Evolutionary conservation across 1,140 invertebrate genomes (phyloP), one percentile per base, ranked within the genome.

Genomic region (Drosophila ironensis): DNA sequence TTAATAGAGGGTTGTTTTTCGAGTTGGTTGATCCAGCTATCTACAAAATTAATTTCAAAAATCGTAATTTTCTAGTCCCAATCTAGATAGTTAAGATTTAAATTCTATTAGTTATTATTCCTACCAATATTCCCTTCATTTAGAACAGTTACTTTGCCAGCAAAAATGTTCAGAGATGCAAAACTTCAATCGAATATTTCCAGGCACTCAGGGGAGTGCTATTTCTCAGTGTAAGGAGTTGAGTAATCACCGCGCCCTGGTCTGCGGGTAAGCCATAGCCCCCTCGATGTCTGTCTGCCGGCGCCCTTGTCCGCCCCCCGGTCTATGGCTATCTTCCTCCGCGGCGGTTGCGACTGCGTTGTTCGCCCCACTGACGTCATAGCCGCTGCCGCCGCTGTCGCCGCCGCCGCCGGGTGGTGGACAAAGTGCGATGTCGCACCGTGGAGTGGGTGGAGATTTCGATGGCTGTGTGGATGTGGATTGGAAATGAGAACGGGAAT

Each of bases 311-410:
- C 33, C 2, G 5, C 33, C 14, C 33, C 30, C 30, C 30, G 4
- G 3, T 12, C 33, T 37, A 5, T 22, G 20, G 20, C 14, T 37
- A 33, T 33, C 28, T 33, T 11, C 4, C 14, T 30, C 24, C 22
- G 45, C 16, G 57, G 64, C 71, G 48, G 61, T 68, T 59, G 76
- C 77, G 60, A 59, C 76, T 81, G 76, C 77, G 77, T 71, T 57
- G 38, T 59, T 52, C 27, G 9, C 11, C 16, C 37, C 33, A 71
- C 67, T 70, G 67, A 71, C 67, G 67, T 71, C 67, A 71, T 51
- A 45, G 67, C 51, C 41, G 22, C 56, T 47, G 59, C 54, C 41
- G 59, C 17, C n/a, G n/a, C n/a, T n/a, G n/a, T n/a, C n/a, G n/a
- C n/a, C n/a, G n/a, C n/a, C n/a, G n/a, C n/a, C n/a, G n/a, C n/a